Base-by-base conservation (phyloP, 2,888 invertebrate genomes). In the Marasmarcha lunaedactyla region DNA sequence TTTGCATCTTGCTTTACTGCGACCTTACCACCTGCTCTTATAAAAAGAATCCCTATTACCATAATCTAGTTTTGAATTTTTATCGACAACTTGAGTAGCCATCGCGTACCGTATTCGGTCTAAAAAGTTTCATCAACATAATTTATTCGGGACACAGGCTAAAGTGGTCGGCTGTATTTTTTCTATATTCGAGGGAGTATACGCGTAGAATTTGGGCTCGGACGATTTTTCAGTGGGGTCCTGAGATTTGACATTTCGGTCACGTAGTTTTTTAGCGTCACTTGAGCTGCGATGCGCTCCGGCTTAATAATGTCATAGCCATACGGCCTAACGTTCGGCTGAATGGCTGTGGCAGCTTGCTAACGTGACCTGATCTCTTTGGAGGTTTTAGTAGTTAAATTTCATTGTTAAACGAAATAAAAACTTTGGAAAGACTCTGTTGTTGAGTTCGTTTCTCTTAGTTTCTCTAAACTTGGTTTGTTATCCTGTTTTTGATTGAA, bases 261-360 rank as follows among this genome's bases (percentile, higher is more conserved):
- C 81, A 81, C 81, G 79, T 79, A 78, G 59, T 72, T 68, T 69
- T 64, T 68, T 64, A 70, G 67, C 69, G 63, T 67, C 71, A 72
- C 63, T 67, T 55, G 59, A 60, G 64, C 56, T 60, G 59, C 59
- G 67, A 74, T 78, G 76, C 74, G 76, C 71, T 58, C 56, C 70
- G 77, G 71, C 71, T 76, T 74, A 70, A 77, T 77, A 76, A 78
- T 71, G 68, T 71, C 71, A 73, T 73, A 69, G 69, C 51, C 67
- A 58, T 55, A 52, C 57, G 49, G 46, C 46, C 46, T 44, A 50
- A 41, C 20, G 49, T 48, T 45, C 48, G 48, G 20, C 4, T 5
- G 46, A 52, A 50, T 50, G 45, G 46, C 47, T 46, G 50, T 51
- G 45, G 48, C 50, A 36, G 15, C 39, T 46, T 41, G 48, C 52